Conservation (phyloP, 2,888 invertebrate genomes). For the Catocala fraxini region DNA sequence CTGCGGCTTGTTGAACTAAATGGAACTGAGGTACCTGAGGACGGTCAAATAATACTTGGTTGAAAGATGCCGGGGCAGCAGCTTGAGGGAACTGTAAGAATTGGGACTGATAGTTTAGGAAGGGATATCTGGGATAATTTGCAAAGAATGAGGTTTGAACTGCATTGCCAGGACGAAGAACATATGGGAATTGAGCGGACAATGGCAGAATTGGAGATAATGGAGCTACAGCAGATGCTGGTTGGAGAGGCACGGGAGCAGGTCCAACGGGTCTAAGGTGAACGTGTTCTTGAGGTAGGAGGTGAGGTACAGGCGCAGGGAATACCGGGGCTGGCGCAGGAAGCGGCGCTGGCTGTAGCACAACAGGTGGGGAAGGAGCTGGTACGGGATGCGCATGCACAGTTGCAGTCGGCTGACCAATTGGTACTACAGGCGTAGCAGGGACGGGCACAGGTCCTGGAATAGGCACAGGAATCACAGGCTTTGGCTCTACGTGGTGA, state of each 20-base stretch:
- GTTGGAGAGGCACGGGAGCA: slow-evolving; percentile 60
- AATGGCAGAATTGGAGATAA: slow-evolving; percentile 56
- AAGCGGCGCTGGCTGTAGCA: slow-evolving; percentile 53
- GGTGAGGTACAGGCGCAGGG: slow-evolving; percentile 48
- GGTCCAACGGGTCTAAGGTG: slow-evolving; percentile 65
- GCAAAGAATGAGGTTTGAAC: slow-evolving; percentile 81
- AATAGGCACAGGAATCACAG: slow-evolving; percentile 64
- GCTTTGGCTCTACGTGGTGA: slow-evolving; percentile 75
- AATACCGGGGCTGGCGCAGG: slow-evolving; percentile 53
- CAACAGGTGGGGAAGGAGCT: slow-evolving; percentile 60
- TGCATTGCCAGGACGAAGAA: slow-evolving; percentile 79
- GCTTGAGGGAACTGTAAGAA: slow-evolving; percentile 58
- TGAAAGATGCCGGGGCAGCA: slow-evolving; percentile 54
- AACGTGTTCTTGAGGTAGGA: slow-evolving; percentile 61
- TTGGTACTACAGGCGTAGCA: slow-evolving; percentile 60
- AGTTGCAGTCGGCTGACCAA: slow-evolving; percentile 62
- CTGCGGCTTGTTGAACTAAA: slow-evolving; percentile 56
- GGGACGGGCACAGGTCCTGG: slow-evolving; percentile 56
- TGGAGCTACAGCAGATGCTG: slow-evolving; percentile 60
- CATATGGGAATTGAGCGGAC: slow-evolving; percentile 69
- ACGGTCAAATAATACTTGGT: slow-evolving; percentile 54
- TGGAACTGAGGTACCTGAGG: slow-evolving; percentile 70
- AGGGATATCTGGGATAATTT: slow-evolving; percentile 79
- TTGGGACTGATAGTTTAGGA: slow-evolving; percentile 70
- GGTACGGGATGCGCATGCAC: slow-evolving; percentile 66